A percentile compares a stretch with the other conserved stretches of the same genome.
phyloP scores from a whole-genome alignment of 2,797 vertebrate species.

The Holocentrus rufus region DNA sequence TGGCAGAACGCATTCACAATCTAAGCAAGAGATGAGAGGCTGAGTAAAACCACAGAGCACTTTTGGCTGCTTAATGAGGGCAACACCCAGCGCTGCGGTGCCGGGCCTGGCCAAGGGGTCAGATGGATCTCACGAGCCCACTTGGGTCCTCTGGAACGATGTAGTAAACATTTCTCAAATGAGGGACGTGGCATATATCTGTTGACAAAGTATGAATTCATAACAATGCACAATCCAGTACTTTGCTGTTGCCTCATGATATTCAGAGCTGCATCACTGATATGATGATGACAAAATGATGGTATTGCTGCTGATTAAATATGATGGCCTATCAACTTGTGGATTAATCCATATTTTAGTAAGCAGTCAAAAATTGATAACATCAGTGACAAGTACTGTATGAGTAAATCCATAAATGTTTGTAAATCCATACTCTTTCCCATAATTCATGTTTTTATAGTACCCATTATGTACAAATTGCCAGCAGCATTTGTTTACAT shows the following conservation, averaged over 20 bases:
- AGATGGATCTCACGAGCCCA: slow-evolving; percentile 38
- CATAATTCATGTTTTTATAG: too few species aligned
- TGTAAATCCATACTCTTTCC: background rate
- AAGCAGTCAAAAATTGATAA: too few species aligned
- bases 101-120: slow-evolving; percentile 35
- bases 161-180: too few species aligned
- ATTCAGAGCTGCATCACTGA: too few species aligned
- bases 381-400: too few species aligned
- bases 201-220: too few species aligned
- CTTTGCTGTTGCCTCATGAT: too few species aligned
- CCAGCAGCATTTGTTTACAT: background rate
- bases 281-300: background rate
- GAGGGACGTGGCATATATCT: background rate
- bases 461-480: too few species aligned
- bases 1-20: slow-evolving; percentile 53
- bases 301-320: background rate
- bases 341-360: background rate
- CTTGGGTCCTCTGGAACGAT: slow-evolving; percentile 3
- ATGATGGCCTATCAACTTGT: background rate
- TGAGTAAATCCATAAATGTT: background rate
- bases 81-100: slow-evolving; percentile 68
- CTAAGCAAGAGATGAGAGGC: slow-evolving; percentile 70
- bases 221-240: too few species aligned
- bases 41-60: slow-evolving; percentile 68
- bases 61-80: slow-evolving; percentile 65